Evolutionary conservation across 2,113 vertebrate genomes (phyloP).

Genomic region (Myrmophylax atrothorax): DNA sequence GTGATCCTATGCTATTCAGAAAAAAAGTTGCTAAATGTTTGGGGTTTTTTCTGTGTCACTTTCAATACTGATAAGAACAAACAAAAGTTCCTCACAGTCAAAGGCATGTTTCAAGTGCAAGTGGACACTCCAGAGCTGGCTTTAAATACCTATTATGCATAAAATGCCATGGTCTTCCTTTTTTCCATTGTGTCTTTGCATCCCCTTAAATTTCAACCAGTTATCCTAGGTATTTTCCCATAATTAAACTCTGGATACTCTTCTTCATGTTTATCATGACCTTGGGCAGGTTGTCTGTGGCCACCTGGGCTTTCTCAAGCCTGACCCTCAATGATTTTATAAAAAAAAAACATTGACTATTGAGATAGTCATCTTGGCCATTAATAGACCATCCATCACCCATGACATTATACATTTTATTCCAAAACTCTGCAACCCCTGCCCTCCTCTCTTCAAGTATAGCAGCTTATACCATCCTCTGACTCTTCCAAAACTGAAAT

Average conservation of each 20-base stretch:
- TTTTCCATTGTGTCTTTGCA: not conserved
- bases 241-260: not conserved
- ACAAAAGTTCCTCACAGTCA: not conserved
- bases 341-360: not conserved
- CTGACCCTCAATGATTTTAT: not conserved
- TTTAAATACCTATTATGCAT: not conserved
- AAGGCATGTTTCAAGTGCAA: not conserved
- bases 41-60: not conserved
- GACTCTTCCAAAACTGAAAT: not conserved
- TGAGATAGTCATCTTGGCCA: not conserved
- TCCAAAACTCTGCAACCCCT: not conserved
- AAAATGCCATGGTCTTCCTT: not conserved
- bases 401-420: not conserved
- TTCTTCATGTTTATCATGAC: not conserved
- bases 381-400: not conserved
- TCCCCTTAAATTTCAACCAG: not conserved
- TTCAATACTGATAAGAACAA: not conserved
- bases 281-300: not conserved
- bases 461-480: not conserved
- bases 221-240: not conserved
- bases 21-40: not conserved
- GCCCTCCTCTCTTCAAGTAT: rapidly evolving
- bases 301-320: not conserved
- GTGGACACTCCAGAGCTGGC: not conserved
- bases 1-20: not conserved